Evolutionary conservation across 2,797 vertebrate genomes (phyloP), one percentile per base, ranked within the genome.

Genomic region (Malurus splendens): DNA sequence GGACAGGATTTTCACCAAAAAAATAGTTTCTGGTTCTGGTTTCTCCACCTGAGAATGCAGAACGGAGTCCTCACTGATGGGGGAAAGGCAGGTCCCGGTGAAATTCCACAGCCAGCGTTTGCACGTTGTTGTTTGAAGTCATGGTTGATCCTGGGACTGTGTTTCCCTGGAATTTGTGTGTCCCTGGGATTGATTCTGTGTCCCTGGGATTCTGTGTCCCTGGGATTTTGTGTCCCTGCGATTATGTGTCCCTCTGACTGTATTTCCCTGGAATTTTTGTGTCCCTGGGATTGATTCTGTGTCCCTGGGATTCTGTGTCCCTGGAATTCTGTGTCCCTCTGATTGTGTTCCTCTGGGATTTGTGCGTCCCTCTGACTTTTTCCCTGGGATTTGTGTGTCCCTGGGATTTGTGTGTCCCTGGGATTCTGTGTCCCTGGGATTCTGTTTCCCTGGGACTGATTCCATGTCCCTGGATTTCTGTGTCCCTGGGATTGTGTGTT

Each of bases 11-110:
- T 78, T 18, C 42, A n/a, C 56, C 7, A 8, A 30, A 50, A 32
- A 33, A 33, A 33, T 33, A 33, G 33, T 33, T 33, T 33, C 33
- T 33, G 33, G 33, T 33, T 33, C 33, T 33, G 33, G 33, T 33
- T 33, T 33, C 33, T 67, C 9, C 45, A 15, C 12, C 14, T 30
- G 70, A 24, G 16, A 5, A 9, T 2, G 4, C 42, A 33, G 57
- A 65, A 7, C 54, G 2, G 4, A 64, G 25, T 4, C 38, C 42
- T 0, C 0, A 22, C 47, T 5, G 32, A 2, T 52, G 66, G 27
- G 59, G 38, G 9, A 3, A 1, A 50, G 17, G 11, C 61, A 50
- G 24, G 18, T 70, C 50, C 65, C 55, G 12, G 62, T 14, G 65
- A 15, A n/a, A 61, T 57, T 36, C 61, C 25, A 0, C 33, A 59